phyloP scores from a whole-genome alignment of 2,888 invertebrate species.

The Chalcosyrphus nemorum region DNA sequence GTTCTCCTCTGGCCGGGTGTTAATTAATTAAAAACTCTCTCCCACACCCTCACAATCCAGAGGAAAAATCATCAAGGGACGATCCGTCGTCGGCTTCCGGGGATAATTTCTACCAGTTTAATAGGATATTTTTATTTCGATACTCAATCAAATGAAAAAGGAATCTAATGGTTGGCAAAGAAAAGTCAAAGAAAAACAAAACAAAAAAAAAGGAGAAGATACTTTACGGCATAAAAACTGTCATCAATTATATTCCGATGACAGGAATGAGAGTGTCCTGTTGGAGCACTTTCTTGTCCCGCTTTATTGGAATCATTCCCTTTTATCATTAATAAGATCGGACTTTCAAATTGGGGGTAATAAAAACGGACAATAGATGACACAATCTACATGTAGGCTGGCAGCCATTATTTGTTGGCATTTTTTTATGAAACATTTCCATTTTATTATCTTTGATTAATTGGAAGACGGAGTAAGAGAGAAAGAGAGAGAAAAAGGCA shows the following conservation, averaged over 20 bases:
- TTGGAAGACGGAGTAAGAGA: conserved; percentile 15
- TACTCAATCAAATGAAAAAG: conserved; percentile 46
- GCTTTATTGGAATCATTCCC: conserved; percentile 15
- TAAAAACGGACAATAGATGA: conserved; percentile 50
- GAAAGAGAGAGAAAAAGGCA: neutral
- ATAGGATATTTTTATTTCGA: conserved; percentile 27
- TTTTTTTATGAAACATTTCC: conserved; percentile 33
- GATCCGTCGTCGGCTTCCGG: no score
- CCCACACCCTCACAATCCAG: neutral
- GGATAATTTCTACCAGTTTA: neutral
- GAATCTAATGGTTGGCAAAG: conserved; percentile 29
- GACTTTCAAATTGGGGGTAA: conserved; percentile 50
- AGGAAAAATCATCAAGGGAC: neutral
- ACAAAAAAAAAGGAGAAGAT: no score
- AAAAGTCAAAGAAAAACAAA: conserved; percentile 14
- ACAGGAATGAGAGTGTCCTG: neutral
- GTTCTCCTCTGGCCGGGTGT: conserved; percentile 31
- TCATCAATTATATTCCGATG: conserved; percentile 35
- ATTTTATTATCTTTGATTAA: conserved; percentile 55
- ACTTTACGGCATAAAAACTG: conserved; percentile 16
- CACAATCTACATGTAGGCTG: conserved; percentile 38
- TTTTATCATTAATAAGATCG: conserved; percentile 65
- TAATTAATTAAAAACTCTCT: conserved; percentile 56
- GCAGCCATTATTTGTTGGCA: conserved; percentile 42
- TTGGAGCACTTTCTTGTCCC: neutral